Base-by-base conservation (phyloP, 2,888 invertebrate genomes). In the Lasioglossum villosulum region DNA sequence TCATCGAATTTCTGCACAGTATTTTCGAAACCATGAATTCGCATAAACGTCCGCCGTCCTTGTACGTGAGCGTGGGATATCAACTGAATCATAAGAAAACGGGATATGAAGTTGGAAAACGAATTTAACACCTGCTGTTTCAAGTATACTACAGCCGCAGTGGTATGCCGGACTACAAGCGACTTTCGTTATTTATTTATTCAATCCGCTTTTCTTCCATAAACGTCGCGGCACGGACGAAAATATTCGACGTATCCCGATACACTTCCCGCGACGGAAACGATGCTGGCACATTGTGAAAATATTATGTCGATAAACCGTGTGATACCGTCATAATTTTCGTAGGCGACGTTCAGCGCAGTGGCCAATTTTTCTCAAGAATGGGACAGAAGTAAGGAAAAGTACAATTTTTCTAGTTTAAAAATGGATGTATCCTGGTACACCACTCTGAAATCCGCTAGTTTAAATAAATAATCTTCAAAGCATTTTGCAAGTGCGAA, bases 231-330 rank as follows among this genome's bases (percentile, higher is more conserved):
- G 19, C 27, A 56, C 4, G 71, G 19, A 37, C 76, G 30, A 63
- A 68, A 52, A 84, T 70, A 75, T 81, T 79, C 70, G n/a, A 68
- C 66, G 4, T 39, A 23, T 23, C n/a, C 4, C 34, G 1, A 27
- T 68, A n/a, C 39, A 63, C 30, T 71, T 37, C n/a, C 45, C 14
- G 27, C 74, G 56, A 66, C n/a, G 37, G 48, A 48, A 2, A 37
- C 66, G 70, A 16, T 23, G n/a, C 34, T n/a, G 34, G 14, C 76
- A 42, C 68, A 72, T 81, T 63, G 77, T 63, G 56, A 70, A 83
- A 84, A 83, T 86, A 86, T 86, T 87, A 83, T 88, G 88, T 89
- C 70, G 86, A 72, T 82, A 78, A 88, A 63, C 72, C 34, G 23
- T 39, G 66, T 16, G 45, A 19, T 63, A 48, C n/a, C 83, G 27